Conservation (phyloP, 2,888 invertebrate species). For the Pemphredon lugubris region DNA sequence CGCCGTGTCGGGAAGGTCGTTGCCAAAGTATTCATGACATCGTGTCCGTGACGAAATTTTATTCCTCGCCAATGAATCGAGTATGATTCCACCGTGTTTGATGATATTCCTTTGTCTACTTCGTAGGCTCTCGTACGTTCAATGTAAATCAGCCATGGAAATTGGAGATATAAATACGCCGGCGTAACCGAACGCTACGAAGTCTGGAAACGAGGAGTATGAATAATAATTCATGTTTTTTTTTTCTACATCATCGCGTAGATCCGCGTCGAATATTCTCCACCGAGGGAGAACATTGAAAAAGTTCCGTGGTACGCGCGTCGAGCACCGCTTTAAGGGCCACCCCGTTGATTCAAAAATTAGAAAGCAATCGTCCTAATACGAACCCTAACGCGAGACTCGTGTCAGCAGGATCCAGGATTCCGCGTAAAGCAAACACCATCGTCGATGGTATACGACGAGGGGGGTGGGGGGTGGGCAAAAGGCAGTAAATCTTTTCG, state of each 20-base stretch:
- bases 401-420: too few relatives aligned
- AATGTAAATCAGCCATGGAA: neutral
- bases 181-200: too few relatives aligned
- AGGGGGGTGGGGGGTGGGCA: neutral
- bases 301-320: too few relatives aligned
- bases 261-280: too few relatives aligned
- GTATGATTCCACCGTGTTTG: constrained; percentile 1
- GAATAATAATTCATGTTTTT: too few relatives aligned
- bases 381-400: too few relatives aligned
- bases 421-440: constrained; percentile 14
- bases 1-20: constrained; percentile 26
- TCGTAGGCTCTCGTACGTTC: neutral
- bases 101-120: neutral
- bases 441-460: neutral
- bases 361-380: too few relatives aligned
- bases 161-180: neutral
- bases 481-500: constrained; percentile 64
- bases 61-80: constrained; percentile 41
- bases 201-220: too few relatives aligned
- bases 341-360: too few relatives aligned
- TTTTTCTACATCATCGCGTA: too few relatives aligned
- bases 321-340: too few relatives aligned
- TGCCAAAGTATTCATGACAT: constrained; percentile 56
- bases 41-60: constrained; percentile 51
- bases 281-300: too few relatives aligned